A percentile compares a stretch with the other conserved stretches of the same genome.
phyloP scores from a whole-genome alignment of 2,797 vertebrate genomes.

The Protosalanx chinensis region DNA sequence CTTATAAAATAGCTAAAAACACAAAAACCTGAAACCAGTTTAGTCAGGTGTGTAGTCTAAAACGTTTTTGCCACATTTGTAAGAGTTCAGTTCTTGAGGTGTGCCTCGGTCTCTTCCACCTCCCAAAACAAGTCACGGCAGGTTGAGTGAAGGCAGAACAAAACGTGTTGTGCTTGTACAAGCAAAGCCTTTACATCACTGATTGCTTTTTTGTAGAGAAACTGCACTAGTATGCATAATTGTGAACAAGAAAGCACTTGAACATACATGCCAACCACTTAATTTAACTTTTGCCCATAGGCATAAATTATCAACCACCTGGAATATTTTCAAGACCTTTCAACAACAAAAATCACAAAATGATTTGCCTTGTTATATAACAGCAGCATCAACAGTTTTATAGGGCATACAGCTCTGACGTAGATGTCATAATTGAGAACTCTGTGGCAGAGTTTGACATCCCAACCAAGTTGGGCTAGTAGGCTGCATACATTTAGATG shows the following conservation, averaged over 20 bases:
- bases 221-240: not conserved
- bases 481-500: conserved; percentile 29
- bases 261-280: not conserved
- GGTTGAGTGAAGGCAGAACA: conserved; percentile 56
- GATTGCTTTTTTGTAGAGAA: conserved; percentile 30
- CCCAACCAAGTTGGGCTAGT: conserved; percentile 58
- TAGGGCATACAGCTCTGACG: too few species aligned
- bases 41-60: conserved; percentile 41
- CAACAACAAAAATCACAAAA: not conserved
- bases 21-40: conserved; percentile 40
- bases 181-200: conserved; percentile 47
- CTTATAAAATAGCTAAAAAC: conserved; percentile 17
- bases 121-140: conserved; percentile 69
- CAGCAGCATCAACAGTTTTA: not conserved
- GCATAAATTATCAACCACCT: not conserved
- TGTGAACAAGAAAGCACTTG: not conserved
- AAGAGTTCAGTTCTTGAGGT: conserved; percentile 50
- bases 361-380: not conserved
- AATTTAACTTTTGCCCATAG: not conserved
- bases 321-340: not conserved
- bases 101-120: conserved; percentile 57
- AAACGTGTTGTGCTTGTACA: conserved; percentile 57
- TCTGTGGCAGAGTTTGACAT: conserved; percentile 33
- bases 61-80: conserved; percentile 50
- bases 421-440: conserved; percentile 21